These are phyloP conservation scores for Schizopygopsis pylzovi DNA, from an alignment of 2,797 vertebrate species.

Conservation along the genomic window DNA sequence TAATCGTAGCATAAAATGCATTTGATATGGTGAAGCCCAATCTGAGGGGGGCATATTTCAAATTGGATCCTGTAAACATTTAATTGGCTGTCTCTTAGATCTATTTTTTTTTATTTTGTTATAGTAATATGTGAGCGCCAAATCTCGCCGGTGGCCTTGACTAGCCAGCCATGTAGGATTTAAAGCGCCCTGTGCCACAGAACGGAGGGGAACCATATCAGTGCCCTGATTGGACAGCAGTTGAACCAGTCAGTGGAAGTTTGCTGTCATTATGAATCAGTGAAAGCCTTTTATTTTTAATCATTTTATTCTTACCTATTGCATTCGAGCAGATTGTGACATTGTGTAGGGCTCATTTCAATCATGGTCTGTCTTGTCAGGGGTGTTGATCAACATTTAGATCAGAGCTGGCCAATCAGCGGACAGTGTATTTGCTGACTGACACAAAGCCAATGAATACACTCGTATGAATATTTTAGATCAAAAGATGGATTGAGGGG, in stretches of 20 bases:
- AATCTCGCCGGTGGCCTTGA: conserved; percentile 50
- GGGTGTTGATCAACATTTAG: conserved; percentile 39
- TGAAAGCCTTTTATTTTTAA: conserved; percentile 49
- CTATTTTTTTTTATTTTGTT: conserved; percentile 11
- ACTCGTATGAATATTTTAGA: conserved; percentile 36
- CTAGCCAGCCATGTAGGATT: conserved; percentile 53
- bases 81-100: conserved; percentile 51
- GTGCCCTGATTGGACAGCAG: conserved; percentile 38
- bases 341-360: conserved; percentile 54
- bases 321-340: conserved; percentile 45
- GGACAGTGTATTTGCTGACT: conserved; percentile 41
- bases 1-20: conserved; percentile 54
- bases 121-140: conserved; percentile 36
- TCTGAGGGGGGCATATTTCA: conserved; percentile 46
- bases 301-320: conserved; percentile 48
- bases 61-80: conserved; percentile 32
- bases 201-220: conserved; percentile 38
- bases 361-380: conserved; percentile 43
- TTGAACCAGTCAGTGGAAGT: conserved; percentile 40
- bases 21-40: conserved; percentile 40
- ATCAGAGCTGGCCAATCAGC: conserved; percentile 46
- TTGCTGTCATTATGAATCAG: conserved; percentile 42
- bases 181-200: conserved; percentile 26
- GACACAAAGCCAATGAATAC: conserved; percentile 32
- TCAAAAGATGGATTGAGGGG: conserved; percentile 34